A percentile compares a stretch with the other conserved stretches of the same genome.
These are phyloP conservation scores for Capricornis sumatraensis DNA, from an alignment of 2,113 vertebrate species.

Conservation along the genomic window DNA sequence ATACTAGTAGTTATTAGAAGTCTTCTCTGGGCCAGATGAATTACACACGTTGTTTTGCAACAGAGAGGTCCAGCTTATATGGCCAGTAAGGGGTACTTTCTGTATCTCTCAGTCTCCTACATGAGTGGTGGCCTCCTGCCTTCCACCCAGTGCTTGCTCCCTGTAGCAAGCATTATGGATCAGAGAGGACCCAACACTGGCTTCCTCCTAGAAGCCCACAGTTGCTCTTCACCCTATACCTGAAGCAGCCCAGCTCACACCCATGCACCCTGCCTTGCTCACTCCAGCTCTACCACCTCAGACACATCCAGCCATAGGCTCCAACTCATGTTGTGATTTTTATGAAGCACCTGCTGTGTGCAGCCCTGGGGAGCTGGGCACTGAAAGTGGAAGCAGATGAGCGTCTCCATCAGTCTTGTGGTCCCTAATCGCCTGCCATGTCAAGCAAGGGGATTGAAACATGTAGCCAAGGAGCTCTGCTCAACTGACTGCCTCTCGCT, in stretches of 20 bases:
- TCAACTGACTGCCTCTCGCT: not conserved
- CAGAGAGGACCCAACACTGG: not conserved
- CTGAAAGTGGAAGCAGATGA: not conserved
- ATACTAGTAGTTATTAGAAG: not conserved
- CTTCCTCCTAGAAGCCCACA: not conserved
- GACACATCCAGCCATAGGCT: too few relatives aligned
- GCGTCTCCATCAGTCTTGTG: not conserved
- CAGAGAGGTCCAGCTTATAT: not conserved
- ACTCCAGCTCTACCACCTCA: not conserved
- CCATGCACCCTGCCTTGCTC: too few relatives aligned
- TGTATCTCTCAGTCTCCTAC: not conserved
- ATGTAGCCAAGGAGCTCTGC: not conserved
- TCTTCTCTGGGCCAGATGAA: not conserved
- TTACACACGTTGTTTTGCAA: fast-evolving
- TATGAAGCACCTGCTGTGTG: not conserved
- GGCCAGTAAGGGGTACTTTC: not conserved
- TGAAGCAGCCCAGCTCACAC: not conserved
- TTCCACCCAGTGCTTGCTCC: not conserved
- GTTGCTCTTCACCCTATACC: not conserved
- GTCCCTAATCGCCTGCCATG: not conserved
- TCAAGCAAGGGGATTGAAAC: not conserved
- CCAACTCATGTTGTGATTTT: not conserved
- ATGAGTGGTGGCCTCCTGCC: not conserved
- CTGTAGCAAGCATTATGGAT: not conserved
- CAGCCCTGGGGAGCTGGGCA: not conserved